A percentile compares a stretch with the other conserved stretches of the same genome.
Conservation (phyloP, 2,113 vertebrate genomes). For the Sebastes schlegelii region DNA sequence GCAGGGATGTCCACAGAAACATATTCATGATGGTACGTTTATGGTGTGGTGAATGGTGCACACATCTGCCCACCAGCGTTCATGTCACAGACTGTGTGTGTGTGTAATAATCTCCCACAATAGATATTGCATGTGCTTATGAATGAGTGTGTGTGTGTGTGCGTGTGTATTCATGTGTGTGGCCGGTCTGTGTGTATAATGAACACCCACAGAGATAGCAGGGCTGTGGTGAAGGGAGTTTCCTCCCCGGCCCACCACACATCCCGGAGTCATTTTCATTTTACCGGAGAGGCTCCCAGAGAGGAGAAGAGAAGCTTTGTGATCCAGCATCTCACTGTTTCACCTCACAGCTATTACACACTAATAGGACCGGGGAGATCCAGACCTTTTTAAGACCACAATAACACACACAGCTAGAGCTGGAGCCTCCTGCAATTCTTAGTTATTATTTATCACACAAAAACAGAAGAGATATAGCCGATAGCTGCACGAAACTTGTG, state of each 20-base stretch:
- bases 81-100: conserved; percentile 36
- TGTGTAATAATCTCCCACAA: conserved; percentile 46
- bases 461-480: neutral
- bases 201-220: conserved; percentile 79
- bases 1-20: conserved; percentile 63
- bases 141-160: conserved; percentile 27
- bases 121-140: conserved; percentile 25
- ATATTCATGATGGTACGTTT: conserved; percentile 55
- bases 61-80: conserved; percentile 61
- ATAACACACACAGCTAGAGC: neutral
- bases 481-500: too few species aligned
- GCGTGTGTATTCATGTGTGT: conserved; percentile 52
- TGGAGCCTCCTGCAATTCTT: neutral
- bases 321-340: conserved; percentile 40
- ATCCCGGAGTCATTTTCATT: conserved; percentile 63
- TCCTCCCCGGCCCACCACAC: conserved; percentile 70
- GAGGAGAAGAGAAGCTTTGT: conserved; percentile 42
- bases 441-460: neutral
- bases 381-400: neutral
- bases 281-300: conserved; percentile 31
- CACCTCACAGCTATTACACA: conserved; percentile 14
- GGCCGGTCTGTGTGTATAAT: conserved; percentile 65
- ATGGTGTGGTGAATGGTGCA: conserved; percentile 53
- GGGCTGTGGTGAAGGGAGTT: conserved; percentile 73
- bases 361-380: conserved; percentile 13